phyloP scores from a whole-genome alignment of 2,797 vertebrate genomes.

The Tragelaphus eurycerus region DNA sequence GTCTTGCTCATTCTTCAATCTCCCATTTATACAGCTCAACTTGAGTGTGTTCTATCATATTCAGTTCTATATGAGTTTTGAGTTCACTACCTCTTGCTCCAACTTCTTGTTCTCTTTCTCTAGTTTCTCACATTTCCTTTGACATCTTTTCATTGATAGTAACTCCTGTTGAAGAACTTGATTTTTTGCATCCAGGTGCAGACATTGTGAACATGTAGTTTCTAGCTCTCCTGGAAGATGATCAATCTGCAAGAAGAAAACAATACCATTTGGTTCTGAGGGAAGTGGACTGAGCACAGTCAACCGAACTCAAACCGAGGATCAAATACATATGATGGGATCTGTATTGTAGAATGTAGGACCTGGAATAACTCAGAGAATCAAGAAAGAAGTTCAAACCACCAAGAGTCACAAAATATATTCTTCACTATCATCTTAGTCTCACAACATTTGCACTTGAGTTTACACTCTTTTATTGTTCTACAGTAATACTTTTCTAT shows the following conservation, averaged over 20 bases:
- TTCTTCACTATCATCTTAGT: neutral
- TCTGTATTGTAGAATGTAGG: too few relatives aligned
- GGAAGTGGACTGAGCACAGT: neutral
- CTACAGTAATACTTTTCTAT: neutral
- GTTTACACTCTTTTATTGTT: neutral
- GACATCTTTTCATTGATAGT: conserved; percentile 79
- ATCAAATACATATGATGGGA: neutral
- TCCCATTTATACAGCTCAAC: conserved; percentile 88
- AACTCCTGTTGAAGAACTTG: conserved; percentile 88
- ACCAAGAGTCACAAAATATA: too few relatives aligned
- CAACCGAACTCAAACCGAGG: neutral
- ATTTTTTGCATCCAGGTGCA: conserved; percentile 28
- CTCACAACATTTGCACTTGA: neutral
- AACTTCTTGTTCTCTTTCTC: conserved; percentile 88
- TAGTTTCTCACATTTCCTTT: conserved; percentile 83
- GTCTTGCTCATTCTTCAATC: conserved; percentile 87
- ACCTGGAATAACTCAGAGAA: too few relatives aligned
- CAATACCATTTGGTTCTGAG: neutral
- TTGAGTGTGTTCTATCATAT: conserved; percentile 83
- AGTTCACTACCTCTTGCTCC: conserved; percentile 88
- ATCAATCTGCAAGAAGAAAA: conserved; percentile 81
- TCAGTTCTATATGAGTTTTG: conserved; percentile 82
- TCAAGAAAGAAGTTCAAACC: too few relatives aligned
- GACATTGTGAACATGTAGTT: too few relatives aligned
- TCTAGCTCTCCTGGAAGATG: conserved; percentile 82